Conservation (phyloP, 2,797 vertebrate genomes). For the Tragelaphus oryx region DNA sequence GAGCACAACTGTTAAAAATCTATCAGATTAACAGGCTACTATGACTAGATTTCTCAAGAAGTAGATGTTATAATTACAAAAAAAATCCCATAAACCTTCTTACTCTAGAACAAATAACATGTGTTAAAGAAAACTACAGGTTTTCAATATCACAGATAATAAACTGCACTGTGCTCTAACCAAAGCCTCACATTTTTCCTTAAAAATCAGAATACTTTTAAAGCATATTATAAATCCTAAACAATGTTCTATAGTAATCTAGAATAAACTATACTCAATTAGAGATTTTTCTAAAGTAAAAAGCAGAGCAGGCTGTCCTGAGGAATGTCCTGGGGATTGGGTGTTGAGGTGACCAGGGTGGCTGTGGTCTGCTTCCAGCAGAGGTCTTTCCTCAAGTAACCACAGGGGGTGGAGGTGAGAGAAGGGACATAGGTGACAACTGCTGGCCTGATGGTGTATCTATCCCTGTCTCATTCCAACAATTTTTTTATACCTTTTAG, state of each 20-base stretch:
- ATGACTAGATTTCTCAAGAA: not conserved
- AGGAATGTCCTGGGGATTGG: not conserved
- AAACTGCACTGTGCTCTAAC: not conserved
- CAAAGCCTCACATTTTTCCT: not conserved
- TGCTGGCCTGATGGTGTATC: not conserved
- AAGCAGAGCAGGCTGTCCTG: not conserved
- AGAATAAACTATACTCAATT: not conserved
- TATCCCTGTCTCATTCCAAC: not conserved
- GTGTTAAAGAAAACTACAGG: not conserved
- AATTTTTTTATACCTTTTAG: not conserved
- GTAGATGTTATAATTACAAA: not conserved
- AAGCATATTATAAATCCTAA: not conserved
- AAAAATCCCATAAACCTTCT: not conserved
- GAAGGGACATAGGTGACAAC: rapidly evolving
- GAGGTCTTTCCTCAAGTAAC: not conserved
- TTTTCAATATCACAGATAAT: not conserved
- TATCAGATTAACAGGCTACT: not conserved
- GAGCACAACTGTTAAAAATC: not conserved
- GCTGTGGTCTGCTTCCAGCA: not conserved
- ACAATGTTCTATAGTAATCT: not conserved
- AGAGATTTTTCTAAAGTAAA: not conserved
- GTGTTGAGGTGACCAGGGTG: not conserved
- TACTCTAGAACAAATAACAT: not conserved
- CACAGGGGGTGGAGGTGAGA: not conserved
- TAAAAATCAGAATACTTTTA: not conserved